Conservation (phyloP, 1,140 invertebrate genomes). For the Ceratosolen solmsi region DNA sequence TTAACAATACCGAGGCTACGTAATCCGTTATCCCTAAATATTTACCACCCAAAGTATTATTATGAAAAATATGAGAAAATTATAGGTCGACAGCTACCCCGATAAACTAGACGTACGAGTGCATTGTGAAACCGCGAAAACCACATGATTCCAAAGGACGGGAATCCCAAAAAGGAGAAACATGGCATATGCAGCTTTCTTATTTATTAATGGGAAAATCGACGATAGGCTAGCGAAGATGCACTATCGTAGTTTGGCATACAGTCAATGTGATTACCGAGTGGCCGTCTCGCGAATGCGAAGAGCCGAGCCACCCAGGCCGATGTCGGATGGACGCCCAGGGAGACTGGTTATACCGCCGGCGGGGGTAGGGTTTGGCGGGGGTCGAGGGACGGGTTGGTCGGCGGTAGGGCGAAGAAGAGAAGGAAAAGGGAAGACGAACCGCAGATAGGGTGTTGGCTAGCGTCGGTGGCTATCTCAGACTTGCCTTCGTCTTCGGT, state of each 20-base stretch:
- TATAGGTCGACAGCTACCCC: too few species aligned
- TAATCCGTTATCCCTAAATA: too few species aligned
- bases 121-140: not conserved
- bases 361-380: not conserved
- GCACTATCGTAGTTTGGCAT: slow-evolving; percentile 46
- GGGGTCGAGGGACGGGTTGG: not conserved
- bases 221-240: not conserved
- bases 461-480: slow-evolving; percentile 56
- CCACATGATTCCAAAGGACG: not conserved
- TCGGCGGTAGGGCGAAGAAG: not conserved
- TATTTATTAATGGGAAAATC: not conserved
- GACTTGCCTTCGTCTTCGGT: slow-evolving; percentile 56
- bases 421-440: slow-evolving; percentile 50
- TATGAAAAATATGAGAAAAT: too few species aligned
- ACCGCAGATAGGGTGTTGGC: slow-evolving; percentile 68
- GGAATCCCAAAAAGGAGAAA: not conserved
- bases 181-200: not conserved
- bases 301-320: slow-evolving; percentile 12
- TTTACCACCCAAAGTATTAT: too few species aligned
- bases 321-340: slow-evolving; percentile 5
- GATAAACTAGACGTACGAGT: too few species aligned
- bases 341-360: slow-evolving; percentile 1
- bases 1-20: too few species aligned
- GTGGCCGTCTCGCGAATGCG: slow-evolving; percentile 33
- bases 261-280: slow-evolving; percentile 47